Percentiles rank a stretch among this genome's conserved stretches.
Conservation (phyloP, 2,888 invertebrate species). For the Lamellibrachia columna region DNA sequence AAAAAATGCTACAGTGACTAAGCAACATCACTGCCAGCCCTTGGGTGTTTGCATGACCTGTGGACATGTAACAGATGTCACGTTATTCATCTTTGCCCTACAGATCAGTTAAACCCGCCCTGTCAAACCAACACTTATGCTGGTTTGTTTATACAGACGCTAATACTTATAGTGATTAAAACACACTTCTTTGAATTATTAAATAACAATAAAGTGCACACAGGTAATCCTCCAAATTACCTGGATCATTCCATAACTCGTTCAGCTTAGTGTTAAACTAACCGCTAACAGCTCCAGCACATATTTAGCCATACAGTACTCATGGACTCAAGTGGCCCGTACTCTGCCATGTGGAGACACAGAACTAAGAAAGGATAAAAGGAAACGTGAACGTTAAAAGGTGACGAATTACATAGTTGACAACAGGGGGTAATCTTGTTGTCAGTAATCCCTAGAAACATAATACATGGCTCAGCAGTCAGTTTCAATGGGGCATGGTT, state of each 20-base stretch:
- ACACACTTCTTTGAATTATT: not conserved
- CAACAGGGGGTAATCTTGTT: not conserved
- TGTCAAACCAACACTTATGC: not conserved
- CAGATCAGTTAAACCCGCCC: not conserved
- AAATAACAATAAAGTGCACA: not conserved
- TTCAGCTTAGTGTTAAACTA: not conserved
- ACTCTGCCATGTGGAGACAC: not conserved
- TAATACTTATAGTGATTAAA: not conserved
- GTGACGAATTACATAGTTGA: not conserved
- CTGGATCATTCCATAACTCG: not conserved
- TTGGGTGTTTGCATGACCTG: not conserved
- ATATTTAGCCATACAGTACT: not conserved
- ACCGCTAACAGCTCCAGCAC: not conserved
- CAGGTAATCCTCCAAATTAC: not conserved
- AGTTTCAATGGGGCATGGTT: not conserved
- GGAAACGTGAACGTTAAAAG: not conserved
- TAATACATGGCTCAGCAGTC: not conserved
- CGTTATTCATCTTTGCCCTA: not conserved
- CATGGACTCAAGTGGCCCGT: not conserved
- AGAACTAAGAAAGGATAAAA: not conserved
- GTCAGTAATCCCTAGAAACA: not conserved
- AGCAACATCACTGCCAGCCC: not conserved
- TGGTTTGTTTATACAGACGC: not conserved
- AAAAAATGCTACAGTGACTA: not conserved
- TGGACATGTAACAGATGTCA: not conserved